Percentiles rank a stretch among this genome's conserved stretches.
Evolutionary conservation across 2,888 invertebrate species (phyloP).

Genomic region (Lycia hirtaria): DNA sequence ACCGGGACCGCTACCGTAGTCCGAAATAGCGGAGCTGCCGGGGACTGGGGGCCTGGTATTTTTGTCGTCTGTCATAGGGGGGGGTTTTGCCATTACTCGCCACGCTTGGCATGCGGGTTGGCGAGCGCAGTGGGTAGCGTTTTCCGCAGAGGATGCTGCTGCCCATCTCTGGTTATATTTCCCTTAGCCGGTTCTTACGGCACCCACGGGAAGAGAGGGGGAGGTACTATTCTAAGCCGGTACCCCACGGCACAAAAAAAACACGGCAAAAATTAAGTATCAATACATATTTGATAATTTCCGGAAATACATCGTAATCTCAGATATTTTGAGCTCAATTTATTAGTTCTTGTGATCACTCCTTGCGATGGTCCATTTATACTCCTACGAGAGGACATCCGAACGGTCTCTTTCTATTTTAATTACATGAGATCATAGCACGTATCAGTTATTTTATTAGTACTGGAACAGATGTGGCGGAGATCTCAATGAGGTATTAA

Average conservation of each 20-base stretch:
- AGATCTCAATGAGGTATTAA: background rate
- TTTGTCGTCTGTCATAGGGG: no score
- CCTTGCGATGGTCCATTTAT: conserved; percentile 34
- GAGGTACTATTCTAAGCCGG: no score
- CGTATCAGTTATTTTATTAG: conserved; percentile 11
- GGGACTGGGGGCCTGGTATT: no score
- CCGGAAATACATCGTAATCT: background rate
- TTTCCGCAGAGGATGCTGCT: background rate
- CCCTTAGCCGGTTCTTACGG: no score
- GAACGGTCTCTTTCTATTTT: conserved; percentile 29
- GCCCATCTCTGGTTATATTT: background rate
- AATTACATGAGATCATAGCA: conserved; percentile 27
- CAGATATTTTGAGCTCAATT: conserved; percentile 2
- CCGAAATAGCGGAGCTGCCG: no score
- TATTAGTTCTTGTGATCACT: conserved; percentile 2
- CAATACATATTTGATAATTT: background rate
- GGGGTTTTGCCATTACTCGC: no score
- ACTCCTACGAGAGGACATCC: conserved; percentile 38
- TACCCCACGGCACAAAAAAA: no score
- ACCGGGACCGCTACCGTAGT: no score
- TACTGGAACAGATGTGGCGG: conserved; percentile 3
- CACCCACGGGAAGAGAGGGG: no score
- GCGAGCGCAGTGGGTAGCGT: no score
- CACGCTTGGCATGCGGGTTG: no score
- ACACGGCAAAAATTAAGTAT: background rate